Evolutionary conservation across 2,113 vertebrate species (phyloP), one percentile per base, ranked within the genome.

Genomic region (Spea multiplicata): DNA sequence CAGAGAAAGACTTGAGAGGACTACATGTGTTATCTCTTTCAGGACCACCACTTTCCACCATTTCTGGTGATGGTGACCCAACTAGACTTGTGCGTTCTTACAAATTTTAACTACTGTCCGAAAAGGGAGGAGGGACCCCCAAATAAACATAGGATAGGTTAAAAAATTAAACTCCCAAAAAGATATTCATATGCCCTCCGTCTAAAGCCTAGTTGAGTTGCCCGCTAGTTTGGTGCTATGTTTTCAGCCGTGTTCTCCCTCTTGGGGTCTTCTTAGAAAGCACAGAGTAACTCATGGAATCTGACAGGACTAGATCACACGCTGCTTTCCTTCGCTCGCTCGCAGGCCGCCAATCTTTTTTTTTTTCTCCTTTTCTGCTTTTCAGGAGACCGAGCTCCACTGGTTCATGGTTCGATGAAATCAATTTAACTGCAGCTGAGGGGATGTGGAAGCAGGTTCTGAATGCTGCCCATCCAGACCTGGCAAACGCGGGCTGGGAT

Each of bases 401-500:
- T 49, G 65, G 45, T 10, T 72, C 50, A 3, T 93, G 91, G 93
- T 90, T 93, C 90, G 84, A 82, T 81, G 82, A 82, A 17, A 76
- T 84, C 0, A 76, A 77, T 12, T 86, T 91, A 80, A 85, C 81
- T 6, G 85, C 87, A 1, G 75, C 50, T 44, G 91, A 95, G 71
- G 82, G 66, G 14, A 46, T 90, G 6, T 96, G 95, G 94, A 79
- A 81, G 3, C 55, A 85, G 59, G 82, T 90, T 0, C 73, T 95
- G 74, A 86, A 77, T 81, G 75, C 85, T 67, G 81, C 87, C 16
- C 74, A 81, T 74, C 85, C 85, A 0, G 45, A 86, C 62, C 67
- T 86, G 9, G 82, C 81, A 0, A 10, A 73, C 16, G 62, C 83
- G 57, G 44, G 6, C 48, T 88, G 89, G 85, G 84, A 84, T 74